Evolutionary conservation across 2,888 invertebrate species (phyloP).

Genomic region (Aethes cnicana): DNA sequence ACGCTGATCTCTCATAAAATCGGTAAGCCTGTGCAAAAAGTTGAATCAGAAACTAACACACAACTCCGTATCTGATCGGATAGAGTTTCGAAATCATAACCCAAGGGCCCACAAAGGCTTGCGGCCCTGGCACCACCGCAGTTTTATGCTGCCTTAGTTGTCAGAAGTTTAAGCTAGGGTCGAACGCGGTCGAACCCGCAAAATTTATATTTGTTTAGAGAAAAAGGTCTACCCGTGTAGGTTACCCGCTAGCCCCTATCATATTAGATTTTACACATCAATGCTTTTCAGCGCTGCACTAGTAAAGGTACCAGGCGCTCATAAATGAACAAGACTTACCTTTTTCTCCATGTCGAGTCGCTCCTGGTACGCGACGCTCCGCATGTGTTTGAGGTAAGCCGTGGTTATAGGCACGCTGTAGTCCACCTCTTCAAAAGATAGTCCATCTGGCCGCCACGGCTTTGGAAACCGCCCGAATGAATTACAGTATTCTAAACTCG

Average conservation of each 20-base stretch:
- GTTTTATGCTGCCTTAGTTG: slow-evolving; percentile 55
- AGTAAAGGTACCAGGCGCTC: slow-evolving; percentile 1
- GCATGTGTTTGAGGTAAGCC: slow-evolving; percentile 92
- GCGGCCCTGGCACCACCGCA: slow-evolving; percentile 53
- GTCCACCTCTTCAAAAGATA: slow-evolving; percentile 83
- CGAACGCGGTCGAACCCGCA: slow-evolving; percentile 49
- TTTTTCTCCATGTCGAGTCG: slow-evolving; percentile 62
- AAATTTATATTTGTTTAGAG: slow-evolving; percentile 54
- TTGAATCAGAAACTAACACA: slow-evolving; percentile 30
- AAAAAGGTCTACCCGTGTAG: slow-evolving; percentile 42
- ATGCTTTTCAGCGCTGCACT: slow-evolving; percentile 14
- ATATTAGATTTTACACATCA: slow-evolving; percentile 24
- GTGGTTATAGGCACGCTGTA: slow-evolving; percentile 95
- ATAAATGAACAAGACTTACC: slow-evolving; percentile 50
- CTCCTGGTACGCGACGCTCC: slow-evolving; percentile 83
- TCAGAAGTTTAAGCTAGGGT: slow-evolving; percentile 57
- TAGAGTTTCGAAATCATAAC: slow-evolving; percentile 56
- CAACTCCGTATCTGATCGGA: slow-evolving; percentile 36
- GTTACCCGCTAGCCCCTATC: slow-evolving; percentile 19
- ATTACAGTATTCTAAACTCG: slow-evolving; percentile 58
- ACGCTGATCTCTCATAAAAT: slow-evolving; percentile 18
- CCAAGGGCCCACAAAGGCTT: slow-evolving; percentile 52
- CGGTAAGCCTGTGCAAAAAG: slow-evolving; percentile 23
- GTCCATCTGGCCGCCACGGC: slow-evolving; percentile 83
- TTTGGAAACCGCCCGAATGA: slow-evolving; percentile 78